Conservation (phyloP, 2,888 invertebrate genomes). For the Brachypterus glaber region DNA sequence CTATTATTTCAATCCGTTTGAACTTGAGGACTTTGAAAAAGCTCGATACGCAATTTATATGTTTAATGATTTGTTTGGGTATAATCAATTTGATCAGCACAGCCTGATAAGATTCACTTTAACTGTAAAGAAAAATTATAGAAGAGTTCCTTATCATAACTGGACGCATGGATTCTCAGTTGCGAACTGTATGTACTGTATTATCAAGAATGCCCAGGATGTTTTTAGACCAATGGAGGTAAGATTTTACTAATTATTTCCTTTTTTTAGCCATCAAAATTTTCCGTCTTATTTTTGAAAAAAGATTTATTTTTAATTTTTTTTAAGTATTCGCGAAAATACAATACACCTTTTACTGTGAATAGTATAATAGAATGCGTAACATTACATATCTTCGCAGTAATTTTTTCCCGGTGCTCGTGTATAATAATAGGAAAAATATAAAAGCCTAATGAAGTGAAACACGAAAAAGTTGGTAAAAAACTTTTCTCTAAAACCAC, state of each 20-base stretch:
- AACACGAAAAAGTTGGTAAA: too few species aligned
- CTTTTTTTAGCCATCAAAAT: too few species aligned
- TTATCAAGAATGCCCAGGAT: constrained; percentile 50
- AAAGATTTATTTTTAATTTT: too few species aligned
- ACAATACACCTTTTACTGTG: not conserved
- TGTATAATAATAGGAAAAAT: too few species aligned
- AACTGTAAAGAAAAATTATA: constrained; percentile 77
- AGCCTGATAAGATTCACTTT: constrained; percentile 63
- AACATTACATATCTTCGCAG: too few species aligned
- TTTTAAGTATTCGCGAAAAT: not conserved
- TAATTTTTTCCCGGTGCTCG: too few species aligned
- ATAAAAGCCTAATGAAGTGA: too few species aligned
- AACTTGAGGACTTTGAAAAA: constrained; percentile 60
- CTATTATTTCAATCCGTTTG: constrained; percentile 64
- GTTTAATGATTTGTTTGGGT: constrained; percentile 61
- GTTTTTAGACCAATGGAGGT: constrained; percentile 54
- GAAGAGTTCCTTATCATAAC: constrained; percentile 77
- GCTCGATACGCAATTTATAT: constrained; percentile 63
- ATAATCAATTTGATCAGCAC: constrained; percentile 55
- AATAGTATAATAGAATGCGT: too few species aligned
- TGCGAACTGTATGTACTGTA: constrained; percentile 72
- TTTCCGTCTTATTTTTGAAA: too few species aligned
- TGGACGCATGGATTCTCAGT: constrained; percentile 85
- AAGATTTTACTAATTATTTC: too few species aligned
- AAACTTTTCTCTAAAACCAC: too few species aligned